These are phyloP conservation scores for Drosophila ficusphila DNA, from an alignment of 1,140 invertebrate genomes.

Conservation along the genomic window DNA sequence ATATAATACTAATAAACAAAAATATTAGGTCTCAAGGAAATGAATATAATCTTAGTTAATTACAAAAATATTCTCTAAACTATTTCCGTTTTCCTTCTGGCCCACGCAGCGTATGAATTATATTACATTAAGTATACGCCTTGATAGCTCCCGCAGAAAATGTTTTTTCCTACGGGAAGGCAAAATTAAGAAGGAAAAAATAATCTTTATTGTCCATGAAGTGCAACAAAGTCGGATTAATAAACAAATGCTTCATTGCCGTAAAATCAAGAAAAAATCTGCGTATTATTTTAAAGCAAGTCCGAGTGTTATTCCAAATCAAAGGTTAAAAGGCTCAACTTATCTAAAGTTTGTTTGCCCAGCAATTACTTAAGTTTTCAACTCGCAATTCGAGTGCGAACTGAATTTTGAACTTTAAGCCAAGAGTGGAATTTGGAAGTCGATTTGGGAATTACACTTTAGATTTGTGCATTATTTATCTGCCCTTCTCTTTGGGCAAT, in stretches of 20 bases:
- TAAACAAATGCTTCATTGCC: too few species aligned
- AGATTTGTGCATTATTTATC: conserved; percentile 11
- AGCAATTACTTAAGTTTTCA: conserved; percentile 30
- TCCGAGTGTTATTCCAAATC: not conserved
- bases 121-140: conserved; percentile 63
- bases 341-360: conserved; percentile 23
- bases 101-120: conserved; percentile 56
- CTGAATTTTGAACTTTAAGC: conserved; percentile 27
- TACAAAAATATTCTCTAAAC: too few species aligned
- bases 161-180: conserved; percentile 1
- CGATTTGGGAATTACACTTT: not conserved
- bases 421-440: conserved; percentile 5
- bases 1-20: too few species aligned
- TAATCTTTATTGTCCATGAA: conserved; percentile 55
- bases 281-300: not conserved
- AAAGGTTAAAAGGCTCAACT: conserved; percentile 26
- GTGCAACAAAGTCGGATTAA: too few species aligned
- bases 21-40: not conserved
- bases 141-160: conserved; percentile 7
- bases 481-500: not conserved
- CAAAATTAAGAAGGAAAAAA: not conserved
- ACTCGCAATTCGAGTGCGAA: conserved; percentile 17
- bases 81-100: not conserved
- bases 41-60: too few species aligned
- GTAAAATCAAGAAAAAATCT: too few species aligned